These are phyloP conservation scores for Mobula birostris DNA, from an alignment of 2,113 vertebrate species.

Conservation along the genomic window DNA sequence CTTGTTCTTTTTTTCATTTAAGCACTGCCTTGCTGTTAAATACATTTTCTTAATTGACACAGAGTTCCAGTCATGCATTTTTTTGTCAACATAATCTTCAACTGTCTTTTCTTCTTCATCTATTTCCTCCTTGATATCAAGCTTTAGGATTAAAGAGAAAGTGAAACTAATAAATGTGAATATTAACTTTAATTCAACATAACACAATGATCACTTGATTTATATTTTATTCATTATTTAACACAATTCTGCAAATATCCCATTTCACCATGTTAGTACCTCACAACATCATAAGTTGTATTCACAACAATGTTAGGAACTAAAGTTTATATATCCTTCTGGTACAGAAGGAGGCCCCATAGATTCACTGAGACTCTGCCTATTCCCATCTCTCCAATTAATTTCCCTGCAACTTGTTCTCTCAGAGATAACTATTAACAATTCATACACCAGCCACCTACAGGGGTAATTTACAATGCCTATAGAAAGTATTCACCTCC, in stretches of 20 bases:
- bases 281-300: neutral
- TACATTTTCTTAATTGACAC: constrained; percentile 66
- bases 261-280: neutral
- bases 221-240: neutral
- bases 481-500: no score
- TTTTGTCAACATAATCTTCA: constrained; percentile 73
- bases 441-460: no score
- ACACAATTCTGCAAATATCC: neutral
- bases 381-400: no score
- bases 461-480: no score
- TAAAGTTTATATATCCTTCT: no score
- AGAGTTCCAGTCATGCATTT: constrained; percentile 66
- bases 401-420: no score
- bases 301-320: neutral
- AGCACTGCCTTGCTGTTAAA: constrained; percentile 66
- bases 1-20: constrained; percentile 76
- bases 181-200: neutral
- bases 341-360: no score
- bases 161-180: neutral
- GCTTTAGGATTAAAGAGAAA: constrained; percentile 52
- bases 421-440: no score
- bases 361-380: no score
- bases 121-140: constrained; percentile 81
- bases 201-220: neutral
- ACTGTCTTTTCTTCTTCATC: constrained; percentile 84